Evolutionary conservation across 2,113 vertebrate species (phyloP), one percentile per base, ranked within the genome.

Genomic region (Rhipidura dahli): DNA sequence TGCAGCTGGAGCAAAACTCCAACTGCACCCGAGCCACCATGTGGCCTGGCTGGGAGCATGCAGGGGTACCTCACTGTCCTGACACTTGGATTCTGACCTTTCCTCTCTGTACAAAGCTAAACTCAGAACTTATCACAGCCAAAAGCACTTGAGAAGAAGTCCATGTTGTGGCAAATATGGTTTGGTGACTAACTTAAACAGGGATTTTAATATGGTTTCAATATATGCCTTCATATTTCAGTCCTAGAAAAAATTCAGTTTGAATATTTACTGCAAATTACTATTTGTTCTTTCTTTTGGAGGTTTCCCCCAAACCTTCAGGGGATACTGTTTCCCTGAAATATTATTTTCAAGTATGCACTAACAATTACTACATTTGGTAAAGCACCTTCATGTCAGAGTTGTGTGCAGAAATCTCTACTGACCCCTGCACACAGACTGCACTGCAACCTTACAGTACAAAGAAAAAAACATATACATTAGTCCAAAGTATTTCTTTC

Each of bases 31-130:
- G 3, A 64, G 61, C 15, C 1, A 2, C 35, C 4, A 31, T 20
- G 15, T 0, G 0, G 70, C 37, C 42, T 14, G 18, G 13, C 59
- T 69, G 78, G 3, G 1, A 70, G 35, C 19, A 11, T 1, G 27
- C 40, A 28, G 45, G 37, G 13, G 1, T 3, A 20, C 24, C 31
- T 16, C 26, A 10, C 49, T 33, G 30, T 30, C 68, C 47, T 28
- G 33, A 18, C 33, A 66, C 35, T 12, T 7, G 15, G 28, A 23
- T 8, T 15, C 21, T 1, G 0, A 22, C 15, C 50, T 18, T 13
- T 37, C 14, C 26, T 63, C 35, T 39, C 44, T 0, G 1, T 6
- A 30, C n/a, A 75, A 30, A 78, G 37, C 56, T 54, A 3, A 3
- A 31, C 1, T 84, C 65, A 83, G 31, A 72, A 70, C 4, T 45